Percentiles rank a stretch among this genome's conserved stretches.
phyloP scores from a whole-genome alignment of 2,888 invertebrate species.

The Lithophane semibrunnea region DNA sequence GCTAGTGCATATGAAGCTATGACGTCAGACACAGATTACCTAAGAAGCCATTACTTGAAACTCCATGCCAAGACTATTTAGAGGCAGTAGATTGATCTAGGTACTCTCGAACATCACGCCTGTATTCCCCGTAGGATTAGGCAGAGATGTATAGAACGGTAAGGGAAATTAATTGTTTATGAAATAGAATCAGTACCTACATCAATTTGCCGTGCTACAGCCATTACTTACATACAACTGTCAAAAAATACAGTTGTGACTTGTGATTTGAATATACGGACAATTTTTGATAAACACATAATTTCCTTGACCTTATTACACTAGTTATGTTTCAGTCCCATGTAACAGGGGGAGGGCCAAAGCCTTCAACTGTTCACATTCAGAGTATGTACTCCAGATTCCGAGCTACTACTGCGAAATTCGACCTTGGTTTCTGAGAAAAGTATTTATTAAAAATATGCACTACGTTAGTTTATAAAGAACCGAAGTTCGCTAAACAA shows the following conservation, averaged over 20 bases:
- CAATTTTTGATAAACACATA: not conserved
- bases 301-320: not conserved
- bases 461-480: not conserved
- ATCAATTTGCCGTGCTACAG: not conserved
- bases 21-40: conserved; percentile 10
- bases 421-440: not conserved
- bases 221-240: not conserved
- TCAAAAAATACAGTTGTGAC: not conserved
- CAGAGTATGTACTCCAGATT: not conserved
- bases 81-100: not conserved
- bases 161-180: not conserved
- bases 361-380: not conserved
- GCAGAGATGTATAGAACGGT: not conserved
- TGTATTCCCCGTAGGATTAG: too few species aligned
- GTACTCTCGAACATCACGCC: not conserved
- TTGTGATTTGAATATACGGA: not conserved
- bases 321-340: too few species aligned
- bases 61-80: not conserved
- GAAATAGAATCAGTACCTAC: not conserved
- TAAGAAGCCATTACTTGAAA: not conserved
- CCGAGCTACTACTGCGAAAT: not conserved
- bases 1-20: not conserved
- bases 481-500: conserved; percentile 8
- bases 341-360: not conserved
- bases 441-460: not conserved